Percentiles rank a stretch among this genome's conserved stretches.
phyloP scores from a whole-genome alignment of 2,888 invertebrate genomes.

The Auanema sp. region DNA sequence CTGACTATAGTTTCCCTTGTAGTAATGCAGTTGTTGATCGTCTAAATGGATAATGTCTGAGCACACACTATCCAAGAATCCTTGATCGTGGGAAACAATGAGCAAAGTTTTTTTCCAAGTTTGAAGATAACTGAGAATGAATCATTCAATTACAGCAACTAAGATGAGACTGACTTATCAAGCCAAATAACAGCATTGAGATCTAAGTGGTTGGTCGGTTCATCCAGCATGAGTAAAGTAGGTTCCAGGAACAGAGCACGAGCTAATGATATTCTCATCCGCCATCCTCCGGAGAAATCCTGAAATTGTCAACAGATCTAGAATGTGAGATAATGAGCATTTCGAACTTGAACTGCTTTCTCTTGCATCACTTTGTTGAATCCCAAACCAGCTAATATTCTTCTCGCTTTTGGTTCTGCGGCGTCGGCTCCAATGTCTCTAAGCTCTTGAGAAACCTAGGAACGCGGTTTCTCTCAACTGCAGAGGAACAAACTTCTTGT shows the following conservation, averaged over 20 bases:
- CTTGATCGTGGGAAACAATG: constrained; percentile 99
- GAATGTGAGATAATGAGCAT: background rate
- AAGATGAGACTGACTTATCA: no score
- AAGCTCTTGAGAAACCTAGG: constrained; percentile 84
- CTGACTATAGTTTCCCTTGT: constrained; percentile 87
- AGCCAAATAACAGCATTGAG: constrained; percentile 99
- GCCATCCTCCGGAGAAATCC: constrained; percentile 83
- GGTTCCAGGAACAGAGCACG: constrained; percentile 92
- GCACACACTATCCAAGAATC: constrained; percentile 98
- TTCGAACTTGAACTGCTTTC: constrained; percentile 66
- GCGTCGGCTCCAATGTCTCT: constrained; percentile 96
- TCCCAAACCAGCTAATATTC: constrained; percentile 95
- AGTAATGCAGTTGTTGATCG: constrained; percentile 88
- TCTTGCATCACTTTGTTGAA: constrained; percentile 80
- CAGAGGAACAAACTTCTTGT: constrained; percentile 71
- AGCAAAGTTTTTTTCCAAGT: constrained; percentile 97
- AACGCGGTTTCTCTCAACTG: background rate
- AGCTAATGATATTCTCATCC: constrained; percentile 77
- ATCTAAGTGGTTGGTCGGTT: constrained; percentile 98
- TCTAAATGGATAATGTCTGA: constrained; percentile 98
- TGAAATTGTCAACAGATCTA: no score
- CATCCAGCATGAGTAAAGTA: constrained; percentile 91
- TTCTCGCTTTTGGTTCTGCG: constrained; percentile 90
- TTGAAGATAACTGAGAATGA: constrained; percentile 80
- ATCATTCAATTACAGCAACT: constrained; percentile 64